A percentile compares a stretch with the other conserved stretches of the same genome.
phyloP scores from a whole-genome alignment of 2,797 vertebrate genomes.

The Enteromius fasciolatus region DNA sequence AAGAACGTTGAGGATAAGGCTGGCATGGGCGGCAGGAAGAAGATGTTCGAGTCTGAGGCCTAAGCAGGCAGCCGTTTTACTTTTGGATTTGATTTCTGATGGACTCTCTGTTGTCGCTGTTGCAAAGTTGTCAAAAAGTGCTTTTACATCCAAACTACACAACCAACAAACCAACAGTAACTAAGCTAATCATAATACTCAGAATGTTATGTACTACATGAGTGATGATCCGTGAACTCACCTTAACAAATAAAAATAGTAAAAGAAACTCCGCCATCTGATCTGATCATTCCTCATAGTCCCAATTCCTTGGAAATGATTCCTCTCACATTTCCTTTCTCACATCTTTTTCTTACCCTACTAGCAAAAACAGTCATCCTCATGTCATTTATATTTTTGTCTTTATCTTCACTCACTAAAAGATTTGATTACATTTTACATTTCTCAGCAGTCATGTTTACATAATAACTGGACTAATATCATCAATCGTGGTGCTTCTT shows the following conservation, averaged over 20 bases:
- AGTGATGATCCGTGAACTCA: slow-evolving; percentile 10
- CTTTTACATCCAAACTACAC: background rate
- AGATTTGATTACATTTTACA: background rate
- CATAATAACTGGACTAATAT: slow-evolving; percentile 26
- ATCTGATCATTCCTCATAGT: slow-evolving; percentile 18
- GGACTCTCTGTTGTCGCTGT: background rate
- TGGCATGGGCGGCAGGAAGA: slow-evolving; percentile 83
- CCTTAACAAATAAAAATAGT: slow-evolving; percentile 35
- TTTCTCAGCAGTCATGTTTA: background rate
- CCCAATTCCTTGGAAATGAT: background rate
- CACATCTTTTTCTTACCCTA: background rate
- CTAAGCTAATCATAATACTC: slow-evolving; percentile 4
- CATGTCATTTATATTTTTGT: background rate
- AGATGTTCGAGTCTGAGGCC: slow-evolving; percentile 81
- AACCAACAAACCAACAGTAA: slow-evolving; percentile 14
- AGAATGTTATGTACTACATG: slow-evolving; percentile 22
- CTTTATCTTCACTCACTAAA: slow-evolving; percentile 1
- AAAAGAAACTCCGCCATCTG: slow-evolving; percentile 23
- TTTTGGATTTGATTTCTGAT: slow-evolving; percentile 24
- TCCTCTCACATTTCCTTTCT: background rate
- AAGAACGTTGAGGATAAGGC: slow-evolving; percentile 88
- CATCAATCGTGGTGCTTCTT: background rate
- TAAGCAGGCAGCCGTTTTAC: slow-evolving; percentile 22
- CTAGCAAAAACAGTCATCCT: background rate
- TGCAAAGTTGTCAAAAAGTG: slow-evolving; percentile 25